Conservation (phyloP, 2,797 vertebrate genomes). For the Morelia viridis region DNA sequence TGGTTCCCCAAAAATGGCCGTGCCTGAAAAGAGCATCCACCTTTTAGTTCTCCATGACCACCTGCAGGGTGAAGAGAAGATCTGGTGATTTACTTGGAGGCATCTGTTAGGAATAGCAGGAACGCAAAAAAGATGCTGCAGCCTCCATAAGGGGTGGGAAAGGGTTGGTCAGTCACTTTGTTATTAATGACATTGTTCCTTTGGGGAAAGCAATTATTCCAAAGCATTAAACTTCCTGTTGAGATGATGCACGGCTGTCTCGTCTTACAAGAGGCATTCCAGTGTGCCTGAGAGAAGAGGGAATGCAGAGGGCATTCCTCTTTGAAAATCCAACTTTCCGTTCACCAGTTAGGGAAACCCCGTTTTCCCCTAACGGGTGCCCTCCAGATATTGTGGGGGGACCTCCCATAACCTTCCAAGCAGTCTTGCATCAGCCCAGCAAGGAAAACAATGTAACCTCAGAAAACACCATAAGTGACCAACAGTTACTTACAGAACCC, state of each 20-base stretch:
- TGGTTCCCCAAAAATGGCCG: background rate
- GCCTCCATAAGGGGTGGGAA: background rate
- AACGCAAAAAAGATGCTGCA: background rate
- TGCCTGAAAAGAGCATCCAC: background rate
- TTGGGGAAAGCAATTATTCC: background rate
- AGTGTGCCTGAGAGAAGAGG: background rate
- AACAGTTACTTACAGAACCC: background rate
- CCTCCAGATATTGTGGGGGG: no score
- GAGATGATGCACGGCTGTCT: background rate
- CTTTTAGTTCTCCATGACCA: background rate
- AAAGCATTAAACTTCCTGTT: background rate
- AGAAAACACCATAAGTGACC: background rate
- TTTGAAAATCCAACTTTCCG: no score
- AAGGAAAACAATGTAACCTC: background rate
- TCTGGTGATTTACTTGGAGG: background rate
- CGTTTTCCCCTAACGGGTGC: no score
- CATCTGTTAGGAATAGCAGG: background rate
- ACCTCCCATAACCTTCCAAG: no score
- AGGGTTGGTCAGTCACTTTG: background rate
- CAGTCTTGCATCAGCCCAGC: background rate
- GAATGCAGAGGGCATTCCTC: background rate
- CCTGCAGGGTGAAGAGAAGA: background rate
- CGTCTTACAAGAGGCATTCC: background rate
- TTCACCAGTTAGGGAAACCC: no score
- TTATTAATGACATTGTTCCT: no score